Base-by-base conservation (phyloP, 2,113 vertebrate species). In the Chelonoidis abingdonii region DNA sequence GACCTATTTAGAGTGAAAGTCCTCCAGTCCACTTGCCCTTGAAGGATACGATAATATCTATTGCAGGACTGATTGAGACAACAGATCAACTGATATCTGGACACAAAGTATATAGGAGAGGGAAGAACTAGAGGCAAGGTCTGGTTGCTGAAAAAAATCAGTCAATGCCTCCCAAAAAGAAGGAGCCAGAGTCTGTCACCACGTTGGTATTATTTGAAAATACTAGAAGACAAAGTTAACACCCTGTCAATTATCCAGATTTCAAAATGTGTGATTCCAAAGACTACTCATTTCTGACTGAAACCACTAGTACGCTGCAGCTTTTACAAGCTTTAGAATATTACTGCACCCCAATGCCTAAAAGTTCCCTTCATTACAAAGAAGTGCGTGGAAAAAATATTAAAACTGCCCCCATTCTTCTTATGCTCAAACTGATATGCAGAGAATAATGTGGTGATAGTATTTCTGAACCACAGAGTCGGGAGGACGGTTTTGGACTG, bases 61-160 rank as follows among this genome's bases (percentile, higher is more conserved):
- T 3, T 27, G 69, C 59, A 90, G 83, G 75, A 25, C 8, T 86
- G 8, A n/a, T 0, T 0, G 10, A 19, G 0, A 78, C 22, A 9
- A 5, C 41, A 49, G 29, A 88, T 24, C 75, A 47, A 10, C 8
- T 38, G 92, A 38, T 27, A 87, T 54, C 8, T 0, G 1, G 38
- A 62, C 22, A 29, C 24, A 76, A 65, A 53, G 49, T 38, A 72
- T 52, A 76, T 22, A 35, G 35, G 65, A 38, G 35, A 38, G 17
- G 35, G 65, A 69, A 65, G 59, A 16, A 65, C 25, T 13, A 62
- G 25, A 38, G 13, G 72, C 72, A 25, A 44, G 75, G 38, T 24
- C 75, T 27, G 41, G 75, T 21, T 44, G 41, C 41, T 47, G 75
- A 44, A 10, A 76, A 13, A 62, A 49, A 49, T 49, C 12, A 84